Base-by-base conservation (phyloP, 2,113 vertebrate genomes). In the Syngnathus floridae region DNA sequence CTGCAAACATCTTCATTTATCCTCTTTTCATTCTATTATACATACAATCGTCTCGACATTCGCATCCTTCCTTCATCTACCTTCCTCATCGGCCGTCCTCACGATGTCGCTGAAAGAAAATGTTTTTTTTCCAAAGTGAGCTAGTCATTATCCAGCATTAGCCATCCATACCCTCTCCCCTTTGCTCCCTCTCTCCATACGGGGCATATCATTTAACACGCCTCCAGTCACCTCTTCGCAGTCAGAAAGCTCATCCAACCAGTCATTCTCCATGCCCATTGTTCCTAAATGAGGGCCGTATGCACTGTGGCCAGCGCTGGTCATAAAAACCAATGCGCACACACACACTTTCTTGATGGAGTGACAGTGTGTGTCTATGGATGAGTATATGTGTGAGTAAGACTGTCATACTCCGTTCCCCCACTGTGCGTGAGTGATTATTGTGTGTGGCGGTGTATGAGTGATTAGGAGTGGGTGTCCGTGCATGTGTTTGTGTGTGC, bases 281-380 rank as follows among this genome's bases (percentile, higher is more conserved):
- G 84, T 84, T 83, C 73, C 82, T 81, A 85, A 88, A 88, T 87
- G 86, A 89, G 86, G 82, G 76, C 86, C 85, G 83, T 87, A 89
- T 87, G 88, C 63, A 81, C 88, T 84, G 82, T 40, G 84, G 79
- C 84, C 84, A 81, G 75, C 80, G 72, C 80, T 77, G 84, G 75
- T 82, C 86, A 81, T 86, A 81, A 84, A 88, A 68, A 81, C 48
- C 21, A n/a, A 52, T 0, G 49, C 21, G 26, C 54, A 52, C 75
- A 68, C 66, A 67, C 71, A 68, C 22, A 22, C 67, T 60, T 48
- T 41, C n/a, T 8, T 43, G 68, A 80, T 43, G 51, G 35, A 58
- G 52, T 65, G 62, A 78, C 37, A 72, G 66, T 62, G 75, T 76
- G 70, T 55, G 74, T 76, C 40, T 74, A 5, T 67, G 55, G 43